phyloP scores from a whole-genome alignment of 1,140 invertebrate genomes.

The Zaprionus vittiger region DNA sequence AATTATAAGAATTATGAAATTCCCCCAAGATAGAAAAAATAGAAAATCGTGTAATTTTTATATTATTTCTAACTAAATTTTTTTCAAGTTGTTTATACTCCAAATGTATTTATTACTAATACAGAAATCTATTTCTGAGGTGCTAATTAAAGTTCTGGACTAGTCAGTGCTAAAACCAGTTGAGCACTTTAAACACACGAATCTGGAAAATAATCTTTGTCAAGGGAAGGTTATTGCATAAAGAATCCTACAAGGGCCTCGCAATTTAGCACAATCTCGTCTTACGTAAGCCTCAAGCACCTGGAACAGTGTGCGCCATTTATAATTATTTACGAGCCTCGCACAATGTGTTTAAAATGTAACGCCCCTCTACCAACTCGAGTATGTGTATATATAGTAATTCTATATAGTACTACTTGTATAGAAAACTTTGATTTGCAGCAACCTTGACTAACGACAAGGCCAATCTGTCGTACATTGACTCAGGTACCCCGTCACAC shows the following conservation, averaged over 20 bases:
- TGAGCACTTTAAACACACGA: background rate
- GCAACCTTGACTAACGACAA: slow-evolving; percentile 44
- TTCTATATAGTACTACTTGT: slow-evolving; percentile 4
- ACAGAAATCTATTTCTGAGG: background rate
- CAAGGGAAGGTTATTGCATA: background rate
- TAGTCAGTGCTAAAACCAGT: background rate
- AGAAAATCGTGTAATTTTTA: background rate
- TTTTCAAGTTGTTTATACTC: background rate
- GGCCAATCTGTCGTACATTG: slow-evolving; percentile 48
- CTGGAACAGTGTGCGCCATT: background rate
- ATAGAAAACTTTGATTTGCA: slow-evolving; percentile 32
- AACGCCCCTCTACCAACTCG: background rate
- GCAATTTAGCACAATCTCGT: background rate
- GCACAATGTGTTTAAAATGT: slow-evolving; percentile 32
- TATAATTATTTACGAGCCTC: slow-evolving; percentile 21
- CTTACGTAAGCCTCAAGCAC: slow-evolving; percentile 25
- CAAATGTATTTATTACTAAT: background rate
- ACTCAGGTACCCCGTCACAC: slow-evolving; percentile 22
- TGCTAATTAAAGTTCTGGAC: slow-evolving; percentile 23
- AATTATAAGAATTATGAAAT: background rate
- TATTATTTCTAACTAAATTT: background rate
- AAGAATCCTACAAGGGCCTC: background rate
- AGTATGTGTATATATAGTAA: background rate
- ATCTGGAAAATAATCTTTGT: background rate
- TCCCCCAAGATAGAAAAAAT: background rate